Evolutionary conservation across 2,888 invertebrate species (phyloP).

Genomic region (Mythimna pallens): DNA sequence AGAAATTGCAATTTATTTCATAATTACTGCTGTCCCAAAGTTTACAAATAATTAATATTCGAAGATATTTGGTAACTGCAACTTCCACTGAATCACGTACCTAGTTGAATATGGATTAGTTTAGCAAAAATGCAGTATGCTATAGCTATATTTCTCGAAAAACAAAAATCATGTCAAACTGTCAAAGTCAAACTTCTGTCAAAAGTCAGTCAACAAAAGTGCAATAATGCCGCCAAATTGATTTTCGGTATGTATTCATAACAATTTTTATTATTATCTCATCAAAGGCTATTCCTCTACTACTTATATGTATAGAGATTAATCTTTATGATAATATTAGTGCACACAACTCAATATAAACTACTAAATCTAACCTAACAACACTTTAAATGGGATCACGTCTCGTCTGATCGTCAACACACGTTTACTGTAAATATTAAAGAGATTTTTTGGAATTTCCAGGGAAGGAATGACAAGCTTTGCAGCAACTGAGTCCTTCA

Average conservation of each 20-base stretch:
- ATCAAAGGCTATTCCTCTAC: not conserved
- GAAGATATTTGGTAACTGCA: too few species aligned
- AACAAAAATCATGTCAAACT: not conserved
- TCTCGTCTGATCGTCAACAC: conserved; percentile 6
- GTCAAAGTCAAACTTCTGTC: conserved; percentile 37
- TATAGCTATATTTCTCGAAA: not conserved
- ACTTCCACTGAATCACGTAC: too few species aligned
- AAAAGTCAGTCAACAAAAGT: conserved; percentile 30
- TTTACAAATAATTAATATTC: too few species aligned
- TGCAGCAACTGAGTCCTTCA: conserved; percentile 61
- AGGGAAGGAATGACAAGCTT: conserved; percentile 85
- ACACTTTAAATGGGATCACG: not conserved
- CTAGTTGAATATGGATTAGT: not conserved
- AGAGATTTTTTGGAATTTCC: conserved; percentile 64
- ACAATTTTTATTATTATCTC: conserved; percentile 5
- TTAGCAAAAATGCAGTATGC: not conserved
- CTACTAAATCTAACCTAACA: conserved; percentile 18
- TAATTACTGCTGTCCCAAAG: too few species aligned
- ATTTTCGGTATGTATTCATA: conserved; percentile 69
- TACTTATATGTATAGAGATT: not conserved
- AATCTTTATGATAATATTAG: not conserved
- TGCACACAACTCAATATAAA: not conserved
- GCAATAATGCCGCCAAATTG: conserved; percentile 77
- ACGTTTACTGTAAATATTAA: conserved; percentile 18
- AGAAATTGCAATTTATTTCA: too few species aligned